phyloP scores from a whole-genome alignment of 2,888 invertebrate species.

The Sinopyrophorus schimmeli region DNA sequence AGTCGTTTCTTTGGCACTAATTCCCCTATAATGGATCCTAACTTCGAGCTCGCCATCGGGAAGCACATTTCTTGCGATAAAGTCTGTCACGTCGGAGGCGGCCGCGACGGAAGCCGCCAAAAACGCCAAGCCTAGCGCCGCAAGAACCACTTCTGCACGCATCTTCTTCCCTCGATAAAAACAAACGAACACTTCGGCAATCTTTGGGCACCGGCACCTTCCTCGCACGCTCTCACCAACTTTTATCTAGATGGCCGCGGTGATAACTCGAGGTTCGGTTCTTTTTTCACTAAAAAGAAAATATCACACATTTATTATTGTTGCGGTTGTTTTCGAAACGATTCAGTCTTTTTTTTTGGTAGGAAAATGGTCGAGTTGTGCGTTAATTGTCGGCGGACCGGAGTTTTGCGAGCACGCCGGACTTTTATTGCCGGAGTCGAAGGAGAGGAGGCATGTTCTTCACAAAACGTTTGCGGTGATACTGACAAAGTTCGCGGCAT shows the following conservation, averaged over 20 bases:
- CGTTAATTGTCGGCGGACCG: too few species aligned
- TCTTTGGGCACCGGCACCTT: too few species aligned
- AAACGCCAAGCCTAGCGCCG: background rate
- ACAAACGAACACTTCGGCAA: too few species aligned
- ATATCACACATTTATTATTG: background rate
- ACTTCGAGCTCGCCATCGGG: slow-evolving; percentile 73
- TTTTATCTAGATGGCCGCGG: too few species aligned
- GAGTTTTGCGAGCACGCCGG: too few species aligned
- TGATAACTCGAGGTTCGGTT: too few species aligned
- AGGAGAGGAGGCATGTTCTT: slow-evolving; percentile 43
- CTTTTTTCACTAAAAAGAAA: background rate
- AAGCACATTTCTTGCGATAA: slow-evolving; percentile 67
- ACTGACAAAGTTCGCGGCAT: slow-evolving; percentile 39
- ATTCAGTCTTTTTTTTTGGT: too few species aligned
- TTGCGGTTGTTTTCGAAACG: too few species aligned
- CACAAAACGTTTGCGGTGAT: slow-evolving; percentile 43
- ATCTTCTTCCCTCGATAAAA: too few species aligned
- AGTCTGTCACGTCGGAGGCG: slow-evolving; percentile 57
- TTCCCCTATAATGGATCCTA: slow-evolving; percentile 64
- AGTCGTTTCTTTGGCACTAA: slow-evolving; percentile 70
- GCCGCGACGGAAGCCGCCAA: background rate
- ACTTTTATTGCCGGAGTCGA: too few species aligned
- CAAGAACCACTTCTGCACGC: background rate
- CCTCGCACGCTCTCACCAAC: too few species aligned
- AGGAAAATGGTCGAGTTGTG: too few species aligned